These are phyloP conservation scores for Tiaroga cobitis DNA, from an alignment of 2,797 vertebrate species.

Conservation along the genomic window DNA sequence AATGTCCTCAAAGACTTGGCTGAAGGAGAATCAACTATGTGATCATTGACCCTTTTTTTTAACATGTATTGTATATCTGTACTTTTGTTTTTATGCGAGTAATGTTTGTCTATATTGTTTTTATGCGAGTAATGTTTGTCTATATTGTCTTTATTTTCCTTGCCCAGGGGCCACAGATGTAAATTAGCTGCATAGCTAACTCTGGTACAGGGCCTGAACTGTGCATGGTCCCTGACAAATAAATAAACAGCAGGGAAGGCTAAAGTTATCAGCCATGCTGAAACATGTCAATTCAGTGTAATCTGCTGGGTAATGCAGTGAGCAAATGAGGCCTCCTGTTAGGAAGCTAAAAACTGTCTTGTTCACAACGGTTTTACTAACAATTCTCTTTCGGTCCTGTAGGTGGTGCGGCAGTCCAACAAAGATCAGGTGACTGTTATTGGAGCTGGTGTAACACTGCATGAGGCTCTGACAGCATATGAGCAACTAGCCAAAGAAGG, in stretches of 20 bases:
- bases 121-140: too few relatives aligned
- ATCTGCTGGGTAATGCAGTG: not conserved
- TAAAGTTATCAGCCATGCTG: not conserved
- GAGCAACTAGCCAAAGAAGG: slow-evolving; percentile 82
- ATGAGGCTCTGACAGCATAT: slow-evolving; percentile 85
- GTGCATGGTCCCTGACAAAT: too few relatives aligned
- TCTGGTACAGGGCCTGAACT: too few relatives aligned
- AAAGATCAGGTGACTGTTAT: slow-evolving; percentile 84
- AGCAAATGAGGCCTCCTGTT: not conserved
- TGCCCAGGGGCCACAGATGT: too few relatives aligned
- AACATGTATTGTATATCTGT: too few relatives aligned
- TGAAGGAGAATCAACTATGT: too few relatives aligned
- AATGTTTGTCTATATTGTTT: too few relatives aligned
- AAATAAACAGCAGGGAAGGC: not conserved
- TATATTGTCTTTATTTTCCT: too few relatives aligned
- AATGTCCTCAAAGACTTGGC: too few relatives aligned
- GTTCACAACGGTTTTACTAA: not conserved
- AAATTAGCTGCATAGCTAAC: too few relatives aligned
- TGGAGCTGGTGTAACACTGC: slow-evolving; percentile 87
- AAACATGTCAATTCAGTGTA: not conserved
- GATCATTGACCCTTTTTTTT: too few relatives aligned
- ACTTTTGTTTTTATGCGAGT: too few relatives aligned
- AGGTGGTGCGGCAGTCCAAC: slow-evolving; percentile 83
- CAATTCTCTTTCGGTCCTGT: slow-evolving; percentile 32
- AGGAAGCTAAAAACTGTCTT: not conserved